Evolutionary conservation across 2,797 vertebrate genomes (phyloP).

Genomic region (Staurois parvus): DNA sequence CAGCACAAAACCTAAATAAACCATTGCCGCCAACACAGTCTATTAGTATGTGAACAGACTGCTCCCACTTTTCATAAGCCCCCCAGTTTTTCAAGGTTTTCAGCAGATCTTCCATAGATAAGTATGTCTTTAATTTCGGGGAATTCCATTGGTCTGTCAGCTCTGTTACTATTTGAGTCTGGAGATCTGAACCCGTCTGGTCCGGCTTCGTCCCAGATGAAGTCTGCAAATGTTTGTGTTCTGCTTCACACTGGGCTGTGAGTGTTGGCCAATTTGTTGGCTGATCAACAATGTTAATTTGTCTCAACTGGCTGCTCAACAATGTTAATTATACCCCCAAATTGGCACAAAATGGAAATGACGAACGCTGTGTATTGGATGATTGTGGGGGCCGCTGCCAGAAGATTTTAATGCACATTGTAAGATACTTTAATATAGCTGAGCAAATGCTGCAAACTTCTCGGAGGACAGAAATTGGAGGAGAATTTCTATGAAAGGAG

Average conservation of each 20-base stretch:
- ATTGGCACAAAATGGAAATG: conserved; percentile 57
- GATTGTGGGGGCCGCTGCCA: conserved; percentile 49
- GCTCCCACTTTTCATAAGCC: too few species aligned
- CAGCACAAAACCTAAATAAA: too few species aligned
- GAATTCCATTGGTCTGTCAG: too few species aligned
- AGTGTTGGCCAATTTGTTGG: conserved; percentile 55
- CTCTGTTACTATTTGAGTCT: not conserved
- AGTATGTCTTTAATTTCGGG: too few species aligned
- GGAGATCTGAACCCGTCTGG: conserved; percentile 10
- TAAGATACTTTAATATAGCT: conserved; percentile 52
- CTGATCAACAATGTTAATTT: too few species aligned
- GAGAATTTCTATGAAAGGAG: conserved; percentile 19
- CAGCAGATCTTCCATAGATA: too few species aligned
- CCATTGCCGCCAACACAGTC: too few species aligned
- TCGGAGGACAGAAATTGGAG: conserved; percentile 49
- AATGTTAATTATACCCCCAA: conserved; percentile 60
- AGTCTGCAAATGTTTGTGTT: conserved; percentile 47
- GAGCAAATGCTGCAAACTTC: conserved; percentile 52
- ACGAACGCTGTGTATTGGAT: conserved; percentile 50
- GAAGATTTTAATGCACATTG: conserved; percentile 52
- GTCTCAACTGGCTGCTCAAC: conserved; percentile 52
- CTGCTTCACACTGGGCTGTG: conserved; percentile 38
- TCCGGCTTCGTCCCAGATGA: conserved; percentile 7
- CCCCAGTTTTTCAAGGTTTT: too few species aligned
- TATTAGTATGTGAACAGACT: too few species aligned